Evolutionary conservation across 2,888 invertebrate genomes (phyloP).

Genomic region (Himalopsyche anomala): DNA sequence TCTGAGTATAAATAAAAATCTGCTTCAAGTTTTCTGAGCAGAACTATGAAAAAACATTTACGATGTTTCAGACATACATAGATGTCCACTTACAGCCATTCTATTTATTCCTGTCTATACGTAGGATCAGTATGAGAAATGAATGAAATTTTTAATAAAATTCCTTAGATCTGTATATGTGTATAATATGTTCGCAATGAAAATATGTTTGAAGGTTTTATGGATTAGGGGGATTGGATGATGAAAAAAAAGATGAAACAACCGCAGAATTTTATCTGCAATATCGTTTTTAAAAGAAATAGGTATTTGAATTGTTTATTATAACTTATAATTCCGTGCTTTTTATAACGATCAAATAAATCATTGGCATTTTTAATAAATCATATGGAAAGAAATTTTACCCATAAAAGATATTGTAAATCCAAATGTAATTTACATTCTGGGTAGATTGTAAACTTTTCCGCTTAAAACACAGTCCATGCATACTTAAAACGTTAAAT

Average conservation of each 20-base stretch:
- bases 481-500: too few species aligned
- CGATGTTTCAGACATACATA: background rate
- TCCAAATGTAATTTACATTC: too few species aligned
- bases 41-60: constrained; percentile 8
- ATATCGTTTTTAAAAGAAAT: background rate
- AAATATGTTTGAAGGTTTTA: constrained; percentile 38
- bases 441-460: too few species aligned
- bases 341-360: too few species aligned
- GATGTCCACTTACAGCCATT: background rate
- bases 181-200: constrained; percentile 26
- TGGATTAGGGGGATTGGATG: constrained; percentile 20
- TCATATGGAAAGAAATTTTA: too few species aligned
- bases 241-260: background rate
- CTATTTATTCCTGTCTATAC: background rate
- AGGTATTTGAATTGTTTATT: background rate
- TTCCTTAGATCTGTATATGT: constrained; percentile 51
- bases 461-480: too few species aligned
- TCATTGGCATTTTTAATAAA: background rate
- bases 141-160: constrained; percentile 61
- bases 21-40: background rate
- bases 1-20: too few species aligned
- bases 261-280: background rate
- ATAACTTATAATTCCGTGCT: background rate
- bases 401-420: too few species aligned
- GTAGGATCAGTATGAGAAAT: constrained; percentile 53